Evolutionary conservation across 2,888 invertebrate species (phyloP), one percentile per base, ranked within the genome.

Genomic region (Platypus cylindrus): DNA sequence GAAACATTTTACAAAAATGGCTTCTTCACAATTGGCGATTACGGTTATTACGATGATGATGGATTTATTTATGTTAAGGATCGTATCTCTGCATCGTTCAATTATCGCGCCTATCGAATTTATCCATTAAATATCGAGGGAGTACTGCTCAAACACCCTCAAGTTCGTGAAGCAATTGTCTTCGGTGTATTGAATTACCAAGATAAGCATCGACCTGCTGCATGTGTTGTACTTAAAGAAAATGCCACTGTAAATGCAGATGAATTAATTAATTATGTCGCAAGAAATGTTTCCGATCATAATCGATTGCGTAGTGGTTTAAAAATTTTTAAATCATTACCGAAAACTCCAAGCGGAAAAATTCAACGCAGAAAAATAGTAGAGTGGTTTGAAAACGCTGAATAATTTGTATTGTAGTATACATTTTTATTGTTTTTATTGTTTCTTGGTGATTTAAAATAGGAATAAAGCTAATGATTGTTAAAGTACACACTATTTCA

Each of bases 11-110:
- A 63, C 2, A 53, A 56, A 17, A 63, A 61, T 16, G 56, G 64
- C 2, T 69, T 64, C 62, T 52, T 66, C 16, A 64, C 60, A 45
- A 63, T 66, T 3, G 70, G 69, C 0, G 70, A 70, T 39, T 49
- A 68, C 12, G 58, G 64, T 15, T 67, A 64, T 41, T 63, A 65
- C 40, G 67, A 70, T 40, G 59, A 62, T 13, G 52, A 63, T 7
- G 56, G 56, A 44, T 60, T 64, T 43, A 60, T 60, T 33, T 68
- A 53, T 47, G 60, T 63, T 24, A 55, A 65, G 1, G 69, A 67
- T 14, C 54, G 69, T 13, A 53, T 64, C 3, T 68, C 68, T 40
- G 55, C 65, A 41, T 48, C 68, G 32, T 52, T 70, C 7, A 69
- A 66, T 47, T 69, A 63, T 43, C 59, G 49, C 40, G 59, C 52